Base-by-base conservation (phyloP, 2,888 invertebrate species). In the Agonum fuliginosum region DNA sequence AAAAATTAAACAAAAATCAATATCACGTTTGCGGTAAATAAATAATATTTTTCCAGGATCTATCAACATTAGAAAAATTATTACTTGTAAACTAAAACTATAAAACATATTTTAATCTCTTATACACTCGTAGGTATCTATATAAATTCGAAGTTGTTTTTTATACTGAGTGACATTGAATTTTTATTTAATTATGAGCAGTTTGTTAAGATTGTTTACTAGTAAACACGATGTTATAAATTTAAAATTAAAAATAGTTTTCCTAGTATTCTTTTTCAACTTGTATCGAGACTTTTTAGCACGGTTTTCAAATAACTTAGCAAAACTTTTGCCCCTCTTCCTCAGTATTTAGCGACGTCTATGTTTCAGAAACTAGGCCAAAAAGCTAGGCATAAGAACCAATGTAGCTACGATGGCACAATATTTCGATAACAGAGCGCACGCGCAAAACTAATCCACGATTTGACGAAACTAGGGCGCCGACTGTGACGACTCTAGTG, bases 391-490 rank as follows among this genome's bases (percentile, higher is more conserved):
- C 41, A 12, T 8, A 6, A 17, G 8, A 43, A 20, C 34, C 6
- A 34, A 34, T 30, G 22, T 19, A n/a, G 12, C 8, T 37, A 6
- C 10, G 71, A 37, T 67, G 41, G 19, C 34, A 17, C 67, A 24
- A 14, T 12, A 24, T 12, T 72, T 54, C 58, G 71, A 48, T 48
- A 48, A 27, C 24, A 19, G 37, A 30, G n/a, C 54, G 20, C 34
- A 12, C 19, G 43, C 43, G 69, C 46, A 43, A 10, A 41, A 34
- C 70, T 75, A 75, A 75, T 54, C 67, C 24, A 22, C 48, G 67
- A 67, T 75, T 62, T 34, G 70, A 48, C 27, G 20, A 27, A 75
- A 75, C 46, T 75, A 77, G 76, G 76, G 30, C 76, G 43, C 58
- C 69, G 76, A 70, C 76, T 8, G 19, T 77, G 76, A 77, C 76